These are phyloP conservation scores for Coturnix japonica DNA, from an alignment of 2,113 vertebrate species.

Conservation along the genomic window DNA sequence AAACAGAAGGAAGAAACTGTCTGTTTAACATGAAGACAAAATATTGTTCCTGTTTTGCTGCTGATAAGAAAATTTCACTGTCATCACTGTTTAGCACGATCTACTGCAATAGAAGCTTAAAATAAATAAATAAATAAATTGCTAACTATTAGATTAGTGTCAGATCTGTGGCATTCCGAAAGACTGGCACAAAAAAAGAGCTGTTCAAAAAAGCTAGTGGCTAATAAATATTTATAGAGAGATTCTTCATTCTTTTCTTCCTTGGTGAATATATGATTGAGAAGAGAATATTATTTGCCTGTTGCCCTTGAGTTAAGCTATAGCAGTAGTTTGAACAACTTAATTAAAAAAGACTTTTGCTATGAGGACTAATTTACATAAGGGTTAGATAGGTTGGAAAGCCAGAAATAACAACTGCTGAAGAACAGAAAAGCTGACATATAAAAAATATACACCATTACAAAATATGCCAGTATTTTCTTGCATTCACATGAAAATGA, in stretches of 20 bases:
- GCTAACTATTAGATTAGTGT: background rate
- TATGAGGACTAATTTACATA: background rate
- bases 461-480: background rate
- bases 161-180: background rate
- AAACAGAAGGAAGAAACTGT: background rate
- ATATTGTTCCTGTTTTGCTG: background rate
- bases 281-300: background rate
- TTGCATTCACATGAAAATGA: background rate
- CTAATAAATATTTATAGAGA: background rate
- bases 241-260: conserved; percentile 1
- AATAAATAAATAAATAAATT: background rate
- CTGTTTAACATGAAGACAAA: background rate
- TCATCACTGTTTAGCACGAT: background rate
- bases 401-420: background rate
- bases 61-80: background rate
- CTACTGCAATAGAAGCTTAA: background rate
- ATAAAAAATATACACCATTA: background rate
- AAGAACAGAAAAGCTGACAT: background rate
- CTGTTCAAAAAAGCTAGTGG: background rate
- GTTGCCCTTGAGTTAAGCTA: conserved; percentile 7
- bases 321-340: background rate
- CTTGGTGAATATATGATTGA: background rate
- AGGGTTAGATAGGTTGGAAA: conserved; percentile 1
- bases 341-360: conserved; percentile 5
- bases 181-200: background rate